A percentile compares a stretch with the other conserved stretches of the same genome.
Conservation (phyloP, 2,113 vertebrate genomes). For the Catharus fuscescens region DNA sequence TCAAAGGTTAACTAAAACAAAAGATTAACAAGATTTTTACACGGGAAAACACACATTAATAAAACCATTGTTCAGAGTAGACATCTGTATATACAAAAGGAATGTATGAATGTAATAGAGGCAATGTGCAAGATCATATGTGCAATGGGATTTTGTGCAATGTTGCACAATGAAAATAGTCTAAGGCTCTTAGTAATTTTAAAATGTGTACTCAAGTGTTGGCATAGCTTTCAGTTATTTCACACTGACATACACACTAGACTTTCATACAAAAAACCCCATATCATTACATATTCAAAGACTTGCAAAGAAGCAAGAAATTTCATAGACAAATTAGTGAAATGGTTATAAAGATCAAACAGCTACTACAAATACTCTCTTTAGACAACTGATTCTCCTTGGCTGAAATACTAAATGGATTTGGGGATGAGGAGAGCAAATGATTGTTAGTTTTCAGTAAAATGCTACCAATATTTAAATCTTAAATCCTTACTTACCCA, state of each 20-base stretch:
- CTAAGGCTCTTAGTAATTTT: not conserved
- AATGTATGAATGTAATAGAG: not conserved
- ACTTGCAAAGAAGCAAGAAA: not conserved
- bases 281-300: not conserved
- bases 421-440: not conserved
- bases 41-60: not conserved
- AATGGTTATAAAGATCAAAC: not conserved
- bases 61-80: not conserved
- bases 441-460: not conserved
- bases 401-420: not conserved
- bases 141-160: not conserved
- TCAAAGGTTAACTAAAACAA: not conserved
- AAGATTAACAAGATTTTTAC: not conserved
- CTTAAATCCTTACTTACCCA: constrained; percentile 82
- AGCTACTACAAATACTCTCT: not conserved
- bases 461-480: not conserved
- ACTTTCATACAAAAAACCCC: not conserved
- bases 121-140: not conserved
- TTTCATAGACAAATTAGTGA: not conserved
- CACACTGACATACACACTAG: not conserved
- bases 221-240: not conserved
- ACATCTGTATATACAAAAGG: not conserved
- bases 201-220: not conserved
- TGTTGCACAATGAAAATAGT: not conserved
- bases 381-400: not conserved